phyloP scores from a whole-genome alignment of 2,797 vertebrate genomes.

The Gephyroberyx darwinii region DNA sequence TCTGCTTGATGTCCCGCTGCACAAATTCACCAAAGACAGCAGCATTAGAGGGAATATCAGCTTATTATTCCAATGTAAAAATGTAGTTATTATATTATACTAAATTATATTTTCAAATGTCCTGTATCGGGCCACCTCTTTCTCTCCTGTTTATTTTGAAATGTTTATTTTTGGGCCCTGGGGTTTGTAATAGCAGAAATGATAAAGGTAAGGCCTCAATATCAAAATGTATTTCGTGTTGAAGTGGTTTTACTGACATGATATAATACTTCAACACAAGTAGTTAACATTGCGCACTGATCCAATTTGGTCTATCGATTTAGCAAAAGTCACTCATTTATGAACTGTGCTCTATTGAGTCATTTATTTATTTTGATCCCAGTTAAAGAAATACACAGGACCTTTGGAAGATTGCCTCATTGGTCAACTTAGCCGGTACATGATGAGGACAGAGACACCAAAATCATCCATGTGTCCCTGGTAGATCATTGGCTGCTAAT shows the following conservation, averaged over 20 bases:
- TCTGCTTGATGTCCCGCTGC: slow-evolving; percentile 34
- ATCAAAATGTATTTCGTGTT: neutral
- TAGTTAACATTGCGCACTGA: no score
- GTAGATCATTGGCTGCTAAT: no score
- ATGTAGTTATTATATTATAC: no score
- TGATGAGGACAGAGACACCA: no score
- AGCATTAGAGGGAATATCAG: slow-evolving; percentile 11
- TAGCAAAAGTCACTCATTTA: no score
- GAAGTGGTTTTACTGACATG: neutral
- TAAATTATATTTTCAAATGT: slow-evolving; percentile 6
- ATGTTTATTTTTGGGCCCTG: neutral
- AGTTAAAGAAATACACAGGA: no score
- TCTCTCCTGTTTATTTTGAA: neutral
- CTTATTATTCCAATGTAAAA: slow-evolving; percentile 17
- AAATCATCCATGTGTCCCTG: no score
- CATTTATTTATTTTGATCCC: no score
- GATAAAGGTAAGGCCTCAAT: neutral
- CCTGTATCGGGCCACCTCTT: neutral
- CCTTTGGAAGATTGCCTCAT: no score
- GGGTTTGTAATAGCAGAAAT: neutral
- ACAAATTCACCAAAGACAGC: slow-evolving; percentile 23
- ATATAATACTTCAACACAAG: neutral
- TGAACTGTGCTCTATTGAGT: no score
- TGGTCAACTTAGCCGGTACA: no score
- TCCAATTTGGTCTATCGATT: no score